Base-by-base conservation (phyloP, 2,113 vertebrate species). In the Oxygymnocypris stewartii region DNA sequence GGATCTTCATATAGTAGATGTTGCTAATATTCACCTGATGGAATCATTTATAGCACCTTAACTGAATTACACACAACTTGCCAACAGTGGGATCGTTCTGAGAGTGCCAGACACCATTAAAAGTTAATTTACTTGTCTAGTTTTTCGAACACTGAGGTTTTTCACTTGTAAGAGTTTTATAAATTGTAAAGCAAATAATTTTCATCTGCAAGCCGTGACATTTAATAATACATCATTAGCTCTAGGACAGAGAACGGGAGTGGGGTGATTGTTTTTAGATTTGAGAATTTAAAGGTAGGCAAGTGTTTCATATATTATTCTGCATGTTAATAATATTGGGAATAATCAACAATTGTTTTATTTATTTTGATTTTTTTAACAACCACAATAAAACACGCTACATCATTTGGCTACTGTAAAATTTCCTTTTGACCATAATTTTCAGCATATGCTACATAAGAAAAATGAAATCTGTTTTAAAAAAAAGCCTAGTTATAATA, bases 331-430 rank as follows among this genome's bases (percentile, higher is more conserved):
- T 54, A 42, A 59, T 74, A 74, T 23, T 49, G n/a, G 74, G 14
- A 47, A 81, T 44, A 79, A 78, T 42, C 31, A 69, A 18, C 8
- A 20, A 35, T 54, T 20, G 4, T 35, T 28, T 11, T 77, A 9
- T 79, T 54, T 57, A 8, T 6, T 28, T 4, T 20, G n/a, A n/a
- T 42, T 12, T 25, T 31, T 47, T 7, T 37, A 37, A 23, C 25
- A 59, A 47, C 12, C 65, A 71, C 63, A 79, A 73, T 28, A 82
- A 8, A 82, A 82, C 88, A 82, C 87, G 93, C 93, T 95, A 95
- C 94, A 95, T 91, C 73, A 79, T 42, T 87, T 88, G 91, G 93
- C 94, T 93, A 90, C 91, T 89, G 49, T 89, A 87, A 51, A 35
- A 37, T 12, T 16, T 18, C 42, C 49, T 42, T 63, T 79, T 74